Conservation (phyloP, 2,113 vertebrate genomes). For the Lepidothrix coronata region DNA sequence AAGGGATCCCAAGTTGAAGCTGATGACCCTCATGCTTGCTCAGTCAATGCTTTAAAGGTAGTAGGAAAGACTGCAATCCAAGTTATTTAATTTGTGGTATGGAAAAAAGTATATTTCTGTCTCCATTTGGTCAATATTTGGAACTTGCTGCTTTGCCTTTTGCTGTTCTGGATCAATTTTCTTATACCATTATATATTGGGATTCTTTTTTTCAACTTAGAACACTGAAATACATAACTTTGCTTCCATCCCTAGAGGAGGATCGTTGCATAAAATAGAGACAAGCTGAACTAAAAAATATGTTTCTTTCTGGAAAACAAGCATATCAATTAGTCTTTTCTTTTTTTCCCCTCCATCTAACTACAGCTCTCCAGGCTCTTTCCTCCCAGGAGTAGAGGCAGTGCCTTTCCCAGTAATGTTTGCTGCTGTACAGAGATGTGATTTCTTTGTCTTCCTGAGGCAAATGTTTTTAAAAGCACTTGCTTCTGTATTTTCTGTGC, state of each 20-base stretch:
- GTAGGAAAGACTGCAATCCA: not conserved
- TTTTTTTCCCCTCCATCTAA: not conserved
- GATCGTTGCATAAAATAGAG: not conserved
- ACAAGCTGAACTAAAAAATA: not conserved
- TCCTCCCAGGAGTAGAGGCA: not conserved
- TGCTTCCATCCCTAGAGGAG: not conserved
- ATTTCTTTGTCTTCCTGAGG: not conserved
- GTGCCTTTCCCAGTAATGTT: not conserved
- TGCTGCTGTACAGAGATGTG: not conserved
- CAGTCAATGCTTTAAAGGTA: not conserved
- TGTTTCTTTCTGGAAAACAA: not conserved
- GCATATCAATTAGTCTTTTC: not conserved
- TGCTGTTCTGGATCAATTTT: not conserved
- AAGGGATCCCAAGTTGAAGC: not conserved
- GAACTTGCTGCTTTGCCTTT: not conserved
- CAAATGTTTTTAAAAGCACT: not conserved
- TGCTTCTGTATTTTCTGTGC: not conserved
- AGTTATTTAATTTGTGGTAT: not conserved
- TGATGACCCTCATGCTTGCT: not conserved
- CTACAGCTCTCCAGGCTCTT: not conserved
- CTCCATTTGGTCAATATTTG: not conserved
- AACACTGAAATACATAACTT: not conserved
- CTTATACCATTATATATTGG: not conserved
- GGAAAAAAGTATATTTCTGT: not conserved
- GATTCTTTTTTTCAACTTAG: not conserved